Evolutionary conservation across 64 coral and sea anemone species (phyloP).

Genomic region (Montipora cactus): DNA sequence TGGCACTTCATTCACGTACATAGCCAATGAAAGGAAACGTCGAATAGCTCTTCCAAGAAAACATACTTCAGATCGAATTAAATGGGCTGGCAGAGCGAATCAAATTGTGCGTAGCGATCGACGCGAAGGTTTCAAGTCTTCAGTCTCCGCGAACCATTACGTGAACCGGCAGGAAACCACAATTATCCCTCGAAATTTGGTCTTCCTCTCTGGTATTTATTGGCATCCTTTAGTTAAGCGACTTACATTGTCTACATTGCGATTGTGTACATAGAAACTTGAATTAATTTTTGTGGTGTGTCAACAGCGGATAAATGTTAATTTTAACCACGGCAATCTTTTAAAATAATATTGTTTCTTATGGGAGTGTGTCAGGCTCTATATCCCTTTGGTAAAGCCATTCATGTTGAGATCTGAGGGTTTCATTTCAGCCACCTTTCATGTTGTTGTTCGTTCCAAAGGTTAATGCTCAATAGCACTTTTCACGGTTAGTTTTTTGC

Average conservation of each 20-base stretch:
- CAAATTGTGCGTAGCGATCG: neutral
- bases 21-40: neutral
- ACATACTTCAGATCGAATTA: neutral
- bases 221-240: too few relatives aligned
- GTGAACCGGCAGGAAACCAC: constrained; percentile 3
- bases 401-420: too few relatives aligned
- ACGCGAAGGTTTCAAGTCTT: neutral
- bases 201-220: neutral
- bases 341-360: too few relatives aligned
- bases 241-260: too few relatives aligned
- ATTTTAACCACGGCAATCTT: too few relatives aligned
- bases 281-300: neutral
- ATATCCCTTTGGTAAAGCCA: too few relatives aligned
- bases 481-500: too few relatives aligned
- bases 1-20: neutral
- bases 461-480: too few relatives aligned
- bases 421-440: too few relatives aligned
- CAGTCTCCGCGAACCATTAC: neutral
- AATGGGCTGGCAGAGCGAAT: neutral
- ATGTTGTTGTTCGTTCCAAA: too few relatives aligned
- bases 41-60: neutral
- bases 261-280: neutral
- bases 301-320: too few relatives aligned
- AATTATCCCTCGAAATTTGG: neutral
- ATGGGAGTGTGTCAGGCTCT: too few relatives aligned